Base-by-base conservation (phyloP, 2,113 vertebrate species). In the Odocoileus virginianus region DNA sequence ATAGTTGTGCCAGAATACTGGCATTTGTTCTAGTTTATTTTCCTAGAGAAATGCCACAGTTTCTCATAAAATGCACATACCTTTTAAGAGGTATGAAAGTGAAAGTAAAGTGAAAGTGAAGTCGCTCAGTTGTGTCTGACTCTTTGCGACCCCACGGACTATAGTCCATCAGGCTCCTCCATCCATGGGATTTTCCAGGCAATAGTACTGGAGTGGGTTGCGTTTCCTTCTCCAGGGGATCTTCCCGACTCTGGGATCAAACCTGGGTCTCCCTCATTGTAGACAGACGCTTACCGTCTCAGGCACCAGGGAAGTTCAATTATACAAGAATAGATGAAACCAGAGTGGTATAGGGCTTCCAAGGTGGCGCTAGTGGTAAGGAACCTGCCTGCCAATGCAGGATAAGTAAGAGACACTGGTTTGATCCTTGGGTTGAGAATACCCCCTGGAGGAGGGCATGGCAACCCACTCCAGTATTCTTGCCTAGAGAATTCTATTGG, bases 1-100 rank as follows among this genome's bases (percentile, higher is more conserved):
- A 71, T 7, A 79, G 19, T 78, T 85, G 40, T 87, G 45, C 43
- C 60, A 89, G 60, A 86, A 61, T 89, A 79, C 17, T 96, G 43
- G 36, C 58, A 71, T 55, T 88, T 83, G 2, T 40, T 60, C 55
- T 30, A 54, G 40, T 30, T 86, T 87, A 6, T 79, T 86, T 94
- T 55, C 33, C 55, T 50, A 45, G 67, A 95, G 36, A 33, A 64
- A 74, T 50, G 43, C 1, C 11, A 60, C 1, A 60, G 15, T 78
- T 87, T 92, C 50, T 92, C 40, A 89, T 64, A 86, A 90, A 95
- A 52, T 19, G 15, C 19, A 64, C 25, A 7, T 11, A 55, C 50
- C 23, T 90, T 92, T 33, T 74, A 45, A 79, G 14, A 6, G 8
- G 13, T 52, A 1, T 54, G 12, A 50, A 50, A 50, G 47, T 13